Conservation (phyloP, 2,113 vertebrate species). For the Plestiodon gilberti region DNA sequence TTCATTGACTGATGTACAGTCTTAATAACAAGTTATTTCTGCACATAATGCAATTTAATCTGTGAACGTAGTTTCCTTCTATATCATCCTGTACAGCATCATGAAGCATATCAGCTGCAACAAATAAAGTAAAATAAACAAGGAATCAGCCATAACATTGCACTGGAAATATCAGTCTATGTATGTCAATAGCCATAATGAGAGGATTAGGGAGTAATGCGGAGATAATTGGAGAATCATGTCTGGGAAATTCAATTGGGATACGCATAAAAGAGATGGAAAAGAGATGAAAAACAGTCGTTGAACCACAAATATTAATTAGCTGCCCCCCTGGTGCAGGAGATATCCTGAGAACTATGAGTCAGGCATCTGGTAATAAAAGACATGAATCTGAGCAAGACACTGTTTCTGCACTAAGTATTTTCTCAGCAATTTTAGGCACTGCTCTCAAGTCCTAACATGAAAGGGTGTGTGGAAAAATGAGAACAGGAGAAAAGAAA, state of each 20-base stretch:
- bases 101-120: not conserved
- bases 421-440: constrained; percentile 55
- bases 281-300: constrained; percentile 47
- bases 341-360: constrained; percentile 51
- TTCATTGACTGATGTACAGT: not conserved
- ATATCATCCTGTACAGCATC: not conserved
- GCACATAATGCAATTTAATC: not conserved
- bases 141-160: constrained; percentile 5
- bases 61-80: not conserved
- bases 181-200: constrained; percentile 40
- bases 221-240: constrained; percentile 44
- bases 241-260: constrained; percentile 40
- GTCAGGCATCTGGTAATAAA: constrained; percentile 54
- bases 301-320: constrained; percentile 42
- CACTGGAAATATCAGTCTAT: not conserved
- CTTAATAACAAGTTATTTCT: not conserved
- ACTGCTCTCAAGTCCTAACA: constrained; percentile 44
- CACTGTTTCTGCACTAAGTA: constrained; percentile 23
- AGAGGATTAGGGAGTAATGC: constrained; percentile 40
- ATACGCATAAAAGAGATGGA: constrained; percentile 26
- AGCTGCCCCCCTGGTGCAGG: constrained; percentile 42
- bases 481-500: not conserved
- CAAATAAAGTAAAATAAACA: not conserved
- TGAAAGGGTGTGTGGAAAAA: constrained; percentile 32
- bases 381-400: constrained; percentile 29